These are phyloP conservation scores for Peromyscus eremicus DNA, from an alignment of 2,797 vertebrate genomes.

Conservation along the genomic window DNA sequence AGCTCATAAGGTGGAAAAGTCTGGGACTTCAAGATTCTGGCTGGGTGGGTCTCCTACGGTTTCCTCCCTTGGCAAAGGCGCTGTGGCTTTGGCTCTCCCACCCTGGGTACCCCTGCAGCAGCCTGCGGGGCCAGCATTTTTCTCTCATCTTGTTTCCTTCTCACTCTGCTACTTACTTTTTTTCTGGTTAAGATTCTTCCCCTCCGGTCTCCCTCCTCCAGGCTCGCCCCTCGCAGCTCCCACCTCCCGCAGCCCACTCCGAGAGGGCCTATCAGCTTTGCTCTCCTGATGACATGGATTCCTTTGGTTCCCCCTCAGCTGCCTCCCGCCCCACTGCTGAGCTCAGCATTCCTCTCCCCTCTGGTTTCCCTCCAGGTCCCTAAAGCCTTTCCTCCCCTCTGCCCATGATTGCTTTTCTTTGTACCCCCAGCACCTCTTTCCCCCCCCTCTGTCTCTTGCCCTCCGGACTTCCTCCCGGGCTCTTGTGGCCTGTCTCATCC, in stretches of 20 bases:
- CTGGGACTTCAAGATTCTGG: constrained; percentile 73
- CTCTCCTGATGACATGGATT: background rate
- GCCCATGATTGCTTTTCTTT: background rate
- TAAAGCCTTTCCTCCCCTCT: background rate
- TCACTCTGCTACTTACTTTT: constrained; percentile 67
- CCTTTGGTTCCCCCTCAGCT: background rate
- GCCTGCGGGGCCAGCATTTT: constrained; percentile 72
- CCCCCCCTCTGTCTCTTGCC: constrained; percentile 60
- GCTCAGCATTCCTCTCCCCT: background rate
- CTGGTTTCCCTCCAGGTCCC: background rate
- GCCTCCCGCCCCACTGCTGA: background rate
- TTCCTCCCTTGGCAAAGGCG: constrained; percentile 76
- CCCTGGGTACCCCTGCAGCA: constrained; percentile 69
- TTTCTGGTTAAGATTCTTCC: constrained; percentile 65
- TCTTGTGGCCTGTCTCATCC: constrained; percentile 61
- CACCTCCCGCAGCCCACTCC: constrained; percentile 7
- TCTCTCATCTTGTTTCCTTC: constrained; percentile 62
- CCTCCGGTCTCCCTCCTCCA: constrained; percentile 5
- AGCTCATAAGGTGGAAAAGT: constrained; percentile 83
- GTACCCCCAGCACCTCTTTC: constrained; percentile 44
- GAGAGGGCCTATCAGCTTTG: constrained; percentile 3
- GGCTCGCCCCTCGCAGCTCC: constrained; percentile 54
- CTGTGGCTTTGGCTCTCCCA: constrained; percentile 74
- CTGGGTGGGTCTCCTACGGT: constrained; percentile 73
- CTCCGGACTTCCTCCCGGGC: constrained; percentile 48